Conservation (phyloP, 2,888 invertebrate genomes). For the Synergus itoensis region DNA sequence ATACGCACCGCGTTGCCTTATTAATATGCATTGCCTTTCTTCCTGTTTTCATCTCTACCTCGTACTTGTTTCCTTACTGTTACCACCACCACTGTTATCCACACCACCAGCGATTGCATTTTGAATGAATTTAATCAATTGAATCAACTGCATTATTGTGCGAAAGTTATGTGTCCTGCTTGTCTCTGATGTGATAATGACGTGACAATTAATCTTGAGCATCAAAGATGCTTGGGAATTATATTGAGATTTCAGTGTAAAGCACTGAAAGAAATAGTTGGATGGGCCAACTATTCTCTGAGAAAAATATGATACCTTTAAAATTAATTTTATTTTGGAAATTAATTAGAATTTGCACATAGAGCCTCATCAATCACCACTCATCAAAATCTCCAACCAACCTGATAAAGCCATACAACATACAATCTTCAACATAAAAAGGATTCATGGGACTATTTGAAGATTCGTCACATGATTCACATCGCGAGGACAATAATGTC, state of each 20-base stretch:
- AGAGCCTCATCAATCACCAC: not conserved
- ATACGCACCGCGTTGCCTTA: constrained; percentile 46
- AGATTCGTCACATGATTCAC: not conserved
- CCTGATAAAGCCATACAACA: not conserved
- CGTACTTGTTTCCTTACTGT: constrained; percentile 24
- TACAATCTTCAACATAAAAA: not conserved
- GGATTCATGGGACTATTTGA: not conserved
- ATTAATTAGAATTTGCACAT: not conserved
- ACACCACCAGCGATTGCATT: not conserved
- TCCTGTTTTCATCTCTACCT: constrained; percentile 43
- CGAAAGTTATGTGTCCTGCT: not conserved
- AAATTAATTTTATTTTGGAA: not conserved
- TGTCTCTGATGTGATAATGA: not conserved
- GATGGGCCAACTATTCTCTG: no score
- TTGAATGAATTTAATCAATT: constrained; percentile 3
- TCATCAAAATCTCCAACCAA: not conserved
- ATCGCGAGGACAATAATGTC: constrained; percentile 3
- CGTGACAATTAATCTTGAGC: not conserved
- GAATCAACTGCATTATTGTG: not conserved
- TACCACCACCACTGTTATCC: not conserved
- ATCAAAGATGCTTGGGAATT: not conserved
- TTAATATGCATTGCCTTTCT: constrained; percentile 47
- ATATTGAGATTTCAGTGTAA: no score
- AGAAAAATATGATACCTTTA: no score
- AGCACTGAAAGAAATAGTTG: no score